These are phyloP conservation scores for Halichoeres trimaculatus DNA, from an alignment of 2,113 vertebrate genomes.

Conservation along the genomic window DNA sequence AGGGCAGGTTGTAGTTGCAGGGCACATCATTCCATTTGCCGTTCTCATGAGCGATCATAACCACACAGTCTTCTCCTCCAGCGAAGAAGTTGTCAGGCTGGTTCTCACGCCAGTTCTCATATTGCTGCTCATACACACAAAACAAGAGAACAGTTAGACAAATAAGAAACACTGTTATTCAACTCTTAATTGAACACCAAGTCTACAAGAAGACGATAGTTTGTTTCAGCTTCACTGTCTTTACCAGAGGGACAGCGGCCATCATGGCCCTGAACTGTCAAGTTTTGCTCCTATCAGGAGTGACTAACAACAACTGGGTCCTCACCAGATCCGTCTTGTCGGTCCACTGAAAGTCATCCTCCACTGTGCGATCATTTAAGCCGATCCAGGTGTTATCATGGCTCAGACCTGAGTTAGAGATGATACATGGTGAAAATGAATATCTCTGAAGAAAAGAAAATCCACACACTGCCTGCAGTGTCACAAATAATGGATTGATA, in stretches of 20 bases:
- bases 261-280: too few relatives aligned
- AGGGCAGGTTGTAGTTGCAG: conserved; percentile 99
- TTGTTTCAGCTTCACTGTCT: too few relatives aligned
- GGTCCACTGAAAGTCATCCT: conserved; percentile 97
- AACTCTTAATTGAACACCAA: too few relatives aligned
- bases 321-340: conserved; percentile 94
- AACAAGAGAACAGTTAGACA: background rate
- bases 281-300: too few relatives aligned
- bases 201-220: too few relatives aligned
- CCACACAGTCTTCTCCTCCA: conserved; percentile 96
- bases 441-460: background rate
- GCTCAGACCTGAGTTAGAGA: conserved; percentile 85
- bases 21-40: conserved; percentile 98
- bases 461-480: too few relatives aligned
- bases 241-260: too few relatives aligned
- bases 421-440: background rate
- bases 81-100: conserved; percentile 98
- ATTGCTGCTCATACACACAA: conserved; percentile 86
- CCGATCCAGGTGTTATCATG: conserved; percentile 98
- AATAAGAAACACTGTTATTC: background rate
- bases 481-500: too few relatives aligned
- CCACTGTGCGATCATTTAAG: conserved; percentile 95
- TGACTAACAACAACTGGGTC: background rate
- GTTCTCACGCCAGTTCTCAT: conserved; percentile 97
- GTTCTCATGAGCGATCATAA: conserved; percentile 94